A percentile compares a stretch with the other conserved stretches of the same genome.
Conservation (phyloP, 2,888 invertebrate genomes). For the Capitulum mitella region DNA sequence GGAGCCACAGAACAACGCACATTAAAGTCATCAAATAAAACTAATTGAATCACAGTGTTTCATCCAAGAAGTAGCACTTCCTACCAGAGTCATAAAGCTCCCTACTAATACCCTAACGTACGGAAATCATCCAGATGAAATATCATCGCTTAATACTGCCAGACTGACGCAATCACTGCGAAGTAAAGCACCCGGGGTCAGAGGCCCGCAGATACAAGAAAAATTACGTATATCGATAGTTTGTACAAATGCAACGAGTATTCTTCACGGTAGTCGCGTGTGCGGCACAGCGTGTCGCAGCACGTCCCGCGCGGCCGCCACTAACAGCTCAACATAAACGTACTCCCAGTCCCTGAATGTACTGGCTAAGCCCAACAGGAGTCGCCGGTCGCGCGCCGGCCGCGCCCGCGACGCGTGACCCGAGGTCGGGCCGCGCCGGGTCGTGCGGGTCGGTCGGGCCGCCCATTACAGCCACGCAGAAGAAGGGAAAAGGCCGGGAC, state of each 20-base stretch:
- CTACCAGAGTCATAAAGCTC: slow-evolving; percentile 17
- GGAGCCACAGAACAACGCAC: neutral
- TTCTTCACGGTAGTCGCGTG: neutral
- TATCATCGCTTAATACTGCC: slow-evolving; percentile 12
- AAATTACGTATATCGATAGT: slow-evolving; percentile 18
- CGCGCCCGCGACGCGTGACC: neutral
- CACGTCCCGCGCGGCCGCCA: neutral
- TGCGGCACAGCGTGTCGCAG: neutral
- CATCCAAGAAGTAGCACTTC: slow-evolving; percentile 9
- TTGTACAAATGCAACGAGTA: slow-evolving; percentile 24
- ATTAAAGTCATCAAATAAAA: slow-evolving; percentile 3
- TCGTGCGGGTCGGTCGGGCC: no score
- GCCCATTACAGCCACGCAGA: neutral
- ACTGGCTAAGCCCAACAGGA: slow-evolving; percentile 18
- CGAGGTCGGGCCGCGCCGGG: neutral
- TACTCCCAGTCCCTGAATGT: slow-evolving; percentile 18
- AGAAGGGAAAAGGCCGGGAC: neutral
- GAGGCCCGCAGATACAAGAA: neutral
- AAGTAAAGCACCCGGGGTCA: neutral
- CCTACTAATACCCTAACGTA: slow-evolving; percentile 12
- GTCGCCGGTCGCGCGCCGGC: neutral
- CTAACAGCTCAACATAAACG: slow-evolving; percentile 14
- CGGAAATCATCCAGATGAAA: neutral
- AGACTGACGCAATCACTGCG: neutral
- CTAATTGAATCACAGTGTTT: slow-evolving; percentile 9